Conservation (phyloP, 2,888 invertebrate species). For the Spicauda simplicius region DNA sequence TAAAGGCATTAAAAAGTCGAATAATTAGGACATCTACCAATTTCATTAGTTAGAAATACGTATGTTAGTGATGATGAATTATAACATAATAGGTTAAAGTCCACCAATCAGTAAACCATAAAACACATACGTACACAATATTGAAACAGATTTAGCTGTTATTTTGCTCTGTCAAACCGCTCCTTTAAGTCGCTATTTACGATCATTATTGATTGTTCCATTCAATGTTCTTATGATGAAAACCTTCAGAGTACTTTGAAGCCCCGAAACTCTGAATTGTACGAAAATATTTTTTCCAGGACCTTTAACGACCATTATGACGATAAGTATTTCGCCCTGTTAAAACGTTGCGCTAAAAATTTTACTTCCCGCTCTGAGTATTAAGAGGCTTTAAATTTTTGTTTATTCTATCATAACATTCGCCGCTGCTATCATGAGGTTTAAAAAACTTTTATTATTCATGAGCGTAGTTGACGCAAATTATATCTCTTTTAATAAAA, state of each 20-base stretch:
- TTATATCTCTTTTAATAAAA: constrained; percentile 12
- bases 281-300: constrained; percentile 20
- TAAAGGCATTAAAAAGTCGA: too few species aligned
- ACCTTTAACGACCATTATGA: constrained; percentile 31
- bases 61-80: too few species aligned
- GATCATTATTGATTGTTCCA: too few species aligned
- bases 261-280: neutral
- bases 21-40: too few species aligned
- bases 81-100: too few species aligned
- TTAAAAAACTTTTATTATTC: constrained; percentile 37
- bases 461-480: constrained; percentile 22
- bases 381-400: constrained; percentile 36
- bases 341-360: constrained; percentile 36
- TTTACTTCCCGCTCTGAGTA: constrained; percentile 33
- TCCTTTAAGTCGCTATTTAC: too few species aligned
- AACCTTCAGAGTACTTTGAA: neutral
- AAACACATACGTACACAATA: too few species aligned
- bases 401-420: constrained; percentile 37
- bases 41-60: too few species aligned
- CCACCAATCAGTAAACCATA: too few species aligned
- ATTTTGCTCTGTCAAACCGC: too few species aligned
- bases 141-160: too few species aligned
- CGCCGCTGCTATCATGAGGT: constrained; percentile 33
- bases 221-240: too few species aligned
- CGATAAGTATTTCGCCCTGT: constrained; percentile 30